These are phyloP conservation scores for Ictidomys tridecemlineatus DNA, from an alignment of 2,113 vertebrate genomes.

Conservation along the genomic window DNA sequence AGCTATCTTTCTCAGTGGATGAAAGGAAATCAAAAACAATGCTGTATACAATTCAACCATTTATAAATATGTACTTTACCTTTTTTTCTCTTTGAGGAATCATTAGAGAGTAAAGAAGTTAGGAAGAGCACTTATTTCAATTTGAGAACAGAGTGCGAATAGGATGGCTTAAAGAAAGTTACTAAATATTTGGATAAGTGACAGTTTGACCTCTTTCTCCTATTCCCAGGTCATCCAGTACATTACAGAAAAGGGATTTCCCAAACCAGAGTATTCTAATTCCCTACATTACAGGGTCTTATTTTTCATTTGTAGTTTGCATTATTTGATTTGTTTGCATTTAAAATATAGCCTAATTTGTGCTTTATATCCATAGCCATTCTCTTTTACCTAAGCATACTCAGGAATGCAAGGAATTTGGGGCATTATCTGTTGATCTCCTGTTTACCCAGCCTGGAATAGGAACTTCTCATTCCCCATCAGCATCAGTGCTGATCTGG, in stretches of 20 bases:
- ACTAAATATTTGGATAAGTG: neutral
- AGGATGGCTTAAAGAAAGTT: neutral
- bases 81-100: neutral
- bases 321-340: neutral
- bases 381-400: conserved; percentile 63
- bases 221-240: neutral
- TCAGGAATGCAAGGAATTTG: conserved; percentile 41
- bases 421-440: neutral
- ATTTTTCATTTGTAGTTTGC: neutral
- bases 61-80: neutral
- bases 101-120: neutral
- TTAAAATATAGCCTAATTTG: neutral
- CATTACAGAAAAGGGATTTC: neutral
- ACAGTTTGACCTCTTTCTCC: neutral
- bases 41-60: neutral
- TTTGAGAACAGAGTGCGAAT: neutral
- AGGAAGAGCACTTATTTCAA: neutral
- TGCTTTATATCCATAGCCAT: neutral
- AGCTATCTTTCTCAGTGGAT: conserved; percentile 85
- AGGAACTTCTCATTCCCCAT: conserved; percentile 87
- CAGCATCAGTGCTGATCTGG: conserved; percentile 84
- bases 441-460: conserved; percentile 75
- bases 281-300: neutral
- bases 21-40: conserved; percentile 79
- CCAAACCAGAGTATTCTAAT: neutral